A percentile compares a stretch with the other conserved stretches of the same genome.
Evolutionary conservation across 2,888 invertebrate species (phyloP).

Genomic region (Agelastica alni): DNA sequence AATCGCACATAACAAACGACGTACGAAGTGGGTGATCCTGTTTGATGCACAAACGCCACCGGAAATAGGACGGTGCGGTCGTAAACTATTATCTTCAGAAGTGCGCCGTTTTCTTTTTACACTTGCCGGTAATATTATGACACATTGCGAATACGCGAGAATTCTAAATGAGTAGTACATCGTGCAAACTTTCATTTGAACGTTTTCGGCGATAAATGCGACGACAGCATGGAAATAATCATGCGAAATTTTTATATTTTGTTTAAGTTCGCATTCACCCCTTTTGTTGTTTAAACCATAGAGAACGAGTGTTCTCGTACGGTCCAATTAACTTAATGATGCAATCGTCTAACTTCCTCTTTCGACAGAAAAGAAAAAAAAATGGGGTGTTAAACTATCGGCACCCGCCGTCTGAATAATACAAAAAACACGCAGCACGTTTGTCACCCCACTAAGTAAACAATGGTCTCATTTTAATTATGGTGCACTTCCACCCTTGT

Average conservation of each 20-base stretch:
- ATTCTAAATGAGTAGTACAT: too few relatives aligned
- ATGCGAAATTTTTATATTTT: too few relatives aligned
- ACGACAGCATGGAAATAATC: too few relatives aligned
- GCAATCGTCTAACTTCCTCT: conserved; percentile 5
- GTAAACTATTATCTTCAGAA: conserved; percentile 1
- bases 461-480: conserved; percentile 23
- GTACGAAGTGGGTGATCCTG: conserved; percentile 15
- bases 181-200: too few relatives aligned
- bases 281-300: neutral
- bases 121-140: too few relatives aligned
- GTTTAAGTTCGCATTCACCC: too few relatives aligned
- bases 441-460: conserved; percentile 13
- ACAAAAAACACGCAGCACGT: conserved; percentile 12
- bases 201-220: too few relatives aligned
- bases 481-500: conserved; percentile 16
- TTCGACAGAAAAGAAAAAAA: conserved; percentile 5
- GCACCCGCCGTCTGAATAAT: conserved; percentile 14
- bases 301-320: neutral
- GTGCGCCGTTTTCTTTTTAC: too few relatives aligned
- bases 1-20: neutral
- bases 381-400: conserved; percentile 22
- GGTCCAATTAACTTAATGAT: conserved; percentile 16
- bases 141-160: too few relatives aligned
- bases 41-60: conserved; percentile 11
- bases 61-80: conserved; percentile 11